Base-by-base conservation (phyloP, 2,888 invertebrate genomes). In the Platypus cylindrus region DNA sequence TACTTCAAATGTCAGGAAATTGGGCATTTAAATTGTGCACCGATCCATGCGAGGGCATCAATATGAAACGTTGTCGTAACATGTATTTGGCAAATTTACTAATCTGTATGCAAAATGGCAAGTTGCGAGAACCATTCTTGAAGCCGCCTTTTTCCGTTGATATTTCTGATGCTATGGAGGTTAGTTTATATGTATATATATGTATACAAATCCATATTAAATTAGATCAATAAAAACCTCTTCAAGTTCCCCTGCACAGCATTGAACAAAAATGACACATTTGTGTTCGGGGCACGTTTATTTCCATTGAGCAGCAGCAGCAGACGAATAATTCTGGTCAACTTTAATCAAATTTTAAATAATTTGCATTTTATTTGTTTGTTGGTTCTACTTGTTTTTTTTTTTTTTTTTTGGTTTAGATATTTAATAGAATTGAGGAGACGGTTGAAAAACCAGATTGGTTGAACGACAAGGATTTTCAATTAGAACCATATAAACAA, bases 41-140 rank as follows among this genome's bases (percentile, higher is more conserved):
- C n/a, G 58, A 59, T 36, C 50, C 51, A 16, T 56, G 51, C 32
- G 40, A 48, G 2, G 36, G 37, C 9, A 43, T 60, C 2, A 49
- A 59, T 2, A 48, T 46, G 28, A 66, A 66, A 41, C 48, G 64
- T 29, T 59, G 58, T 40, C 52, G 66, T 30, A 65, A 66, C 46
- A 59, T 64, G 24, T 66, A 62, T 43, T 47, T 66, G 25, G 59
- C 63, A 3, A 58, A 64, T 40, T 48, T 66, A 12, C 48, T 66
- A 4, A 52, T 64, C 18, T 53, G 56, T 36, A 60, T 65, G 59
- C 60, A 65, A 46, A 59, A 58, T 20, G 57, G 55, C 4, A 52
- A 53, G 34, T 45, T 65, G 33, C 52, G 49, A 5, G 56, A 54
- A 18, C 60, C 62, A 1, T 66, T 65, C 41, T 38, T 49, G 2